Base-by-base conservation (phyloP, 2,888 invertebrate genomes). In the Macropis europaea region DNA sequence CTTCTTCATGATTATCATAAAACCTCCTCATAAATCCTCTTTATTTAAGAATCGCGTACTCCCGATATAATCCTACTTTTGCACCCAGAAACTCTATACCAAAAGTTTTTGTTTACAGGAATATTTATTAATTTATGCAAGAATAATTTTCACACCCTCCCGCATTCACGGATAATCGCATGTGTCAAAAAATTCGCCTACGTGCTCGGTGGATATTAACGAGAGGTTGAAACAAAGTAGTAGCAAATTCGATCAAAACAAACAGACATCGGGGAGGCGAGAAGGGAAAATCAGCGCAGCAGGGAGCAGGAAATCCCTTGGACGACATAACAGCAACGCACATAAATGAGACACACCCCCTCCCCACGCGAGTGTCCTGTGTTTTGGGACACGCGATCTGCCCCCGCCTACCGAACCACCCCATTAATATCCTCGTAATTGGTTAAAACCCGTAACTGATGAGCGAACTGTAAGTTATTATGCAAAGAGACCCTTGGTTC, bases 391-490 rank as follows among this genome's bases (percentile, higher is more conserved):
- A 67, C 57, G 38, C 47, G 61, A 45, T 32, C 45, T 36, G 22
- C 9, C 38, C 43, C 34, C 50, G 26, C 19, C 17, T 17, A 22
- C 32, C 9, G 17, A 47, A 17, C 42, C 36, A 64, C 69, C 69
- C 82, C 69, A 78, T 82, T 86, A 86, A 87, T 87, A 87, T 86
- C 80, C 79, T 71, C 81, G 82, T 88, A 86, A 89, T 89, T 89
- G 89, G 86, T 87, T 89, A 89, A 89, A 88, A 89, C 89, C 89
- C 89, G 89, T 89, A 86, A 89, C 86, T 85, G 88, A 89, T 87
- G 86, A 89, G 86, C 82, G 87, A 87, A 83, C 87, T 85, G 84
- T 83, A 85, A 87, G 85, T 88, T 87, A 89, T 88, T 88, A 87
- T 88, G 84, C 80, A 79, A 79, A 70, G 73, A 83, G 82, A 83